Percentiles rank a stretch among this genome's conserved stretches.
Conservation (phyloP, 2,113 vertebrate species). For the Progne subis region DNA sequence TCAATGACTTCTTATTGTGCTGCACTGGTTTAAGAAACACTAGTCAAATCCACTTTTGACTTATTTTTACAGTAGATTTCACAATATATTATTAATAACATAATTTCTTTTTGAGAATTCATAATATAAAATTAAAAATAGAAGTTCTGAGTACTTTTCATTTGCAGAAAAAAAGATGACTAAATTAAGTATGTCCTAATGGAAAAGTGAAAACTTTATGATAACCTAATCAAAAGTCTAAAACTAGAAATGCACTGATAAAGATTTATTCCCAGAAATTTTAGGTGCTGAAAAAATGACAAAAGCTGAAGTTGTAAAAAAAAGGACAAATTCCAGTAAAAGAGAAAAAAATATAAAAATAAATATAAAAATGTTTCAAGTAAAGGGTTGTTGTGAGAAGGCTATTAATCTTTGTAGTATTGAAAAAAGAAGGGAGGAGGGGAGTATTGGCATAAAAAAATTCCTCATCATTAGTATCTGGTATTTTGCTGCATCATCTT, state of each 20-base stretch:
- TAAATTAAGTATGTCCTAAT: neutral
- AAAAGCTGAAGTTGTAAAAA: neutral
- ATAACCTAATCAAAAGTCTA: constrained; percentile 17
- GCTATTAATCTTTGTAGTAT: neutral
- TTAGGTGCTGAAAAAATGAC: neutral
- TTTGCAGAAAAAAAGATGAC: neutral
- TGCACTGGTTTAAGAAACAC: neutral
- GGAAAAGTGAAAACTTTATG: neutral
- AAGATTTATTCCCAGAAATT: neutral
- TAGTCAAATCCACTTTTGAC: neutral
- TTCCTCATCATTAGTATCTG: neutral
- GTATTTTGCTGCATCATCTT: constrained; percentile 9
- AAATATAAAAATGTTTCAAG: neutral
- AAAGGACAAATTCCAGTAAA: neutral
- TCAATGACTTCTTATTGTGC: neutral
- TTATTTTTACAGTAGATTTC: constrained; percentile 14
- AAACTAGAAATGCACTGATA: neutral
- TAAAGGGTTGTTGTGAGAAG: neutral
- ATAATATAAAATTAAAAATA: neutral
- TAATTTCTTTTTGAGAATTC: neutral
- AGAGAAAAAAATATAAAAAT: neutral
- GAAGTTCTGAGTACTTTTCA: neutral
- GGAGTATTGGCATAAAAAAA: neutral
- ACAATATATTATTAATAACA: neutral
- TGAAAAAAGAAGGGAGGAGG: neutral